phyloP scores from a whole-genome alignment of 2,888 invertebrate genomes.

The Heliconius charithonia region DNA sequence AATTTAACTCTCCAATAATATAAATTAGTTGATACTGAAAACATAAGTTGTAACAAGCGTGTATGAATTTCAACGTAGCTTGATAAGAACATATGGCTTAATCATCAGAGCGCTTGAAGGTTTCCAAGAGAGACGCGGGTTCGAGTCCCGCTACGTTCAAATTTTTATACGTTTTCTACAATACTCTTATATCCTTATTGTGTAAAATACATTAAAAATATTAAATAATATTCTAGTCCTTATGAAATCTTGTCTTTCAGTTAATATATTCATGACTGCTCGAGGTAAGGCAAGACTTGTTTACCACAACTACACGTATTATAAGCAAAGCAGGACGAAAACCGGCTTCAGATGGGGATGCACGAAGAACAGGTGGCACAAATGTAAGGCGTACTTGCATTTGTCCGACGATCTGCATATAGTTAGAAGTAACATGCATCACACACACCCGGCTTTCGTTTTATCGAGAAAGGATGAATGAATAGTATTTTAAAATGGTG shows the following conservation, averaged over 20 bases:
- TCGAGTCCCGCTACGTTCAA: not conserved
- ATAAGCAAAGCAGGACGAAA: constrained; percentile 74
- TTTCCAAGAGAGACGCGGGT: not conserved
- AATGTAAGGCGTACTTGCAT: constrained; percentile 75
- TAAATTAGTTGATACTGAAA: too few species aligned
- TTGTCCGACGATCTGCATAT: constrained; percentile 75
- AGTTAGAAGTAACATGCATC: constrained; percentile 73
- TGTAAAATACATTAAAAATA: too few species aligned
- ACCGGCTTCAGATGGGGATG: constrained; percentile 78
- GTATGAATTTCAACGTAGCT: constrained; percentile 5
- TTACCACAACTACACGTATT: constrained; percentile 73
- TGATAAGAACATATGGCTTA: constrained; percentile 2
- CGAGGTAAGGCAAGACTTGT: constrained; percentile 76
- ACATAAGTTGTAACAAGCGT: not conserved
- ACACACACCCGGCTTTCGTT: constrained; percentile 70
- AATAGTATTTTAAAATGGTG: constrained; percentile 3
- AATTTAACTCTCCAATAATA: not conserved
- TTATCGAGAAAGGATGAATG: constrained; percentile 47
- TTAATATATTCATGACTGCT: constrained; percentile 80
- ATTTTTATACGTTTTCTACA: not conserved
- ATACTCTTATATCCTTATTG: not conserved
- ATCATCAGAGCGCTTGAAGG: not conserved
- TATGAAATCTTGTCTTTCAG: constrained; percentile 61
- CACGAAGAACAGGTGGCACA: constrained; percentile 79
- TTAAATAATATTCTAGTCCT: constrained; percentile 6